phyloP scores from a whole-genome alignment of 2,888 invertebrate species.

The Chalcosyrphus nemorum region DNA sequence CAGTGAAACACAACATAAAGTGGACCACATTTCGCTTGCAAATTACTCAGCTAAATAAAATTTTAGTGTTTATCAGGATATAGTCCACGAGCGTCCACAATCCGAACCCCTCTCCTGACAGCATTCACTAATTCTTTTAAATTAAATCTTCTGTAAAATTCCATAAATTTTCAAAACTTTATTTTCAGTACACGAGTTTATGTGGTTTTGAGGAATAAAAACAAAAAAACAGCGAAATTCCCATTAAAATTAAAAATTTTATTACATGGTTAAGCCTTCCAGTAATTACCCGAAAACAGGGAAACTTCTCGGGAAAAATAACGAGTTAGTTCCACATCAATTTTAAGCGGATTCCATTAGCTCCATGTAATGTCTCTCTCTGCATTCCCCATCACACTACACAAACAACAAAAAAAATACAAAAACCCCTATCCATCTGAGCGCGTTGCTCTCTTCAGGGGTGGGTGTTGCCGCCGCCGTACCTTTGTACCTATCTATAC shows the following conservation, averaged over 20 bases:
- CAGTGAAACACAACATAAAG: too few relatives aligned
- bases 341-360: conserved; percentile 61
- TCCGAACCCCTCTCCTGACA: background rate
- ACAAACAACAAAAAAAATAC: too few relatives aligned
- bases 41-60: too few relatives aligned
- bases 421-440: background rate
- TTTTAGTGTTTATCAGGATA: too few relatives aligned
- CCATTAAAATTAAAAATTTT: conserved; percentile 33
- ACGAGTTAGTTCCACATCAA: conserved; percentile 52
- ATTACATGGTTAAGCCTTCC: conserved; percentile 44
- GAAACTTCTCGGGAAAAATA: conserved; percentile 28
- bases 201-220: background rate
- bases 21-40: too few relatives aligned
- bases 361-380: conserved; percentile 25
- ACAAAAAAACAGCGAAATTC: background rate
- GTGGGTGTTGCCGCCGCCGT: conserved; percentile 9
- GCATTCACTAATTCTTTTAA: background rate
- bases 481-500: background rate
- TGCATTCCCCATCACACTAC: background rate
- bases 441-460: background rate
- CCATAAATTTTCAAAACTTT: background rate
- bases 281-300: conserved; percentile 47
- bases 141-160: background rate
- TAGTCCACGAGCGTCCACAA: too few relatives aligned
- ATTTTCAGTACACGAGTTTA: background rate